Evolutionary conservation across 2,797 vertebrate genomes (phyloP), one percentile per base, ranked within the genome.

Genomic region (Carapus acus): DNA sequence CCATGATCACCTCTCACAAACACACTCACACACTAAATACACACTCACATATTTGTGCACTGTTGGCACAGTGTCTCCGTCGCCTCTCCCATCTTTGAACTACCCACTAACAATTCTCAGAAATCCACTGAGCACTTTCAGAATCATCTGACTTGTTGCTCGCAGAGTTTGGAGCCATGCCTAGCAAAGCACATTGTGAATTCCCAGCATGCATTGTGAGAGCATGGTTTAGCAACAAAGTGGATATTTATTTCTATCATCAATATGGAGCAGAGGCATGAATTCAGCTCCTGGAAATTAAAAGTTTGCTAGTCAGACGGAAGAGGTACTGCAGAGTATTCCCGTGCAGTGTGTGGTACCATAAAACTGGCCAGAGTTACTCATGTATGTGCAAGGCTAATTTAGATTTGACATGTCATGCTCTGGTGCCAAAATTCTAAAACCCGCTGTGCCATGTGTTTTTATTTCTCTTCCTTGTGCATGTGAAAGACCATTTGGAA

Each of bases 401-500:
- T 78, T 81, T 72, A 52, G 34, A 77, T 80, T 74, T 77, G 71
- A 80, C 73, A 58, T 60, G 67, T 67, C 44, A 52, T 53, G 62
- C 69, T 61, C 52, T 16, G 43, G 54, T 74, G 81, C 79, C 74
- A 80, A 50, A 80, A 57, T 49, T 73, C 58, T 73, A 55, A 67
- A 62, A 53, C 50, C 60, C 54, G 74, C 68, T 38, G 21, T 77
- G 62, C 70, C 75, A 78, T 84, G 56, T 83, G 79, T 72, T 80
- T 80, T 71, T 69, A 46, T 75, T 83, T 83, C 83, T 82, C 74
- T 75, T 68, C 76, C 73, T 58, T 67, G 74, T 56, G 41, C 81
- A 78, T 78, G 74, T 57, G 74, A 72, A 73, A 55, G 66, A 63
- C 61, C 88, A 87, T 89, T 86, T 88, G 87, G 87, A 89, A 89